These are phyloP conservation scores for Brachynemurus nebulosus DNA, from an alignment of 2,888 invertebrate species.

Conservation along the genomic window DNA sequence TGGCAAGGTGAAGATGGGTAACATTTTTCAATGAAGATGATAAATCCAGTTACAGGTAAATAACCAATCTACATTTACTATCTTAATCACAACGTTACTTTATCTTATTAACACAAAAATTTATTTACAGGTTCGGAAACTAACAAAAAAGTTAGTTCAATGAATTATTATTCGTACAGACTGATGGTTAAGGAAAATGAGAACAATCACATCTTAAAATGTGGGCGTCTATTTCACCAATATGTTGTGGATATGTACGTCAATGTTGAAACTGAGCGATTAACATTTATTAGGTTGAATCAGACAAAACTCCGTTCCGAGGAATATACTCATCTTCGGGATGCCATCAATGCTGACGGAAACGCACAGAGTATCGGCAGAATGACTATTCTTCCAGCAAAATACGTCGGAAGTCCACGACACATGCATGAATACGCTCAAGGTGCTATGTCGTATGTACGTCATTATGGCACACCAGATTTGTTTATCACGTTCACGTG, in stretches of 20 bases:
- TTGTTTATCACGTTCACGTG: conserved; percentile 26
- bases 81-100: too few relatives aligned
- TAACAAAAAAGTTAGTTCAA: conserved; percentile 8
- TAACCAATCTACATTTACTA: too few relatives aligned
- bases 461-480: conserved; percentile 22
- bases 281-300: conserved; percentile 21
- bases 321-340: conserved; percentile 20
- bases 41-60: conserved; percentile 16
- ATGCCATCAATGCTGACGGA: conserved; percentile 9
- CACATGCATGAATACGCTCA: conserved; percentile 24
- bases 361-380: conserved; percentile 13
- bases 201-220: conserved; percentile 12
- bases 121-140: conserved; percentile 11
- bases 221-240: conserved; percentile 20
- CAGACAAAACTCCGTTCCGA: conserved; percentile 20
- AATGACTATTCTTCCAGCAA: conserved; percentile 21
- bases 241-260: conserved; percentile 25
- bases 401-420: conserved; percentile 23
- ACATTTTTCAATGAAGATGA: conserved; percentile 17
- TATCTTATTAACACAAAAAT: too few relatives aligned
- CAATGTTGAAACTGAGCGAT: too few relatives aligned
- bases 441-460: conserved; percentile 25
- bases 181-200: conserved; percentile 10
- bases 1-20: conserved; percentile 8
- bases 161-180: conserved; percentile 11